Evolutionary conservation across 2,888 invertebrate species (phyloP).

Genomic region (Tanypteryx hageni): DNA sequence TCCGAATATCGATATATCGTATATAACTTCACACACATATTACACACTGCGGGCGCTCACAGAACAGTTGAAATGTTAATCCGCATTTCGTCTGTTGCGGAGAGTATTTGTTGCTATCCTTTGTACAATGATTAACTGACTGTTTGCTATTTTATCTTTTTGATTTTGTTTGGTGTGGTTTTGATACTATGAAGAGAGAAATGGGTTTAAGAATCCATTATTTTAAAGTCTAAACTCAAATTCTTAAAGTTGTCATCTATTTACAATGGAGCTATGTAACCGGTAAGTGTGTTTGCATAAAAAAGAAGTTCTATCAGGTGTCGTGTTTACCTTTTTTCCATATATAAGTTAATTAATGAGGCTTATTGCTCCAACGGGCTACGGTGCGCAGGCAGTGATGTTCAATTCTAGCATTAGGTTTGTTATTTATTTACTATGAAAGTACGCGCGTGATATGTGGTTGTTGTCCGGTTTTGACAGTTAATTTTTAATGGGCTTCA

Average conservation of each 20-base stretch:
- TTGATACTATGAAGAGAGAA: neutral
- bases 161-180: neutral
- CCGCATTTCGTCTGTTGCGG: neutral
- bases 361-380: neutral
- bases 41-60: neutral
- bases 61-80: slow-evolving; percentile 22
- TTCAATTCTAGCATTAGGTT: neutral
- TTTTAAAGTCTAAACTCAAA: neutral
- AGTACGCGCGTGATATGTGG: too few species aligned
- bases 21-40: too few species aligned
- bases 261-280: slow-evolving; percentile 44
- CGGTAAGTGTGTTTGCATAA: slow-evolving; percentile 23
- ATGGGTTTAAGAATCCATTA: neutral
- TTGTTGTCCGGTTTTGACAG: too few species aligned
- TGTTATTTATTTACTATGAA: neutral
- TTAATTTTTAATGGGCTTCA: too few species aligned
- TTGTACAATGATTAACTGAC: neutral
- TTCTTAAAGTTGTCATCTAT: neutral
- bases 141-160: neutral
- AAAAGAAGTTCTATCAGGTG: neutral
- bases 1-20: too few species aligned
- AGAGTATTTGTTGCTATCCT: neutral
- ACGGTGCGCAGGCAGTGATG: neutral
- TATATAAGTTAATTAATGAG: neutral
- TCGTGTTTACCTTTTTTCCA: neutral